Evolutionary conservation across 2,797 vertebrate species (phyloP).

Genomic region (Sphaeramia orbicularis): DNA sequence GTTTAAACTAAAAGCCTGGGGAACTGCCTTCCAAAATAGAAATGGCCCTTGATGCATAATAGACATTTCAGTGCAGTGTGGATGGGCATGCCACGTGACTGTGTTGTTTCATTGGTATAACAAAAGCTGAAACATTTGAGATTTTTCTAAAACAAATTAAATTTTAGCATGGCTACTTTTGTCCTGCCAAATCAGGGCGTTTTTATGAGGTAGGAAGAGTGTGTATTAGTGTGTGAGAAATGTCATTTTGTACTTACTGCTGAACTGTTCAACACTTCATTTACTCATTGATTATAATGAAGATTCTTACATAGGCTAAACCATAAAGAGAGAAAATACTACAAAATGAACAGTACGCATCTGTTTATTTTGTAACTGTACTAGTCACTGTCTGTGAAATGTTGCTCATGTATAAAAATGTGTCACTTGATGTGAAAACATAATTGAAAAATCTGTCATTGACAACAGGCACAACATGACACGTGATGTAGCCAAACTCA

Average conservation of each 20-base stretch:
- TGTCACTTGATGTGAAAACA: background rate
- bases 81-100: background rate
- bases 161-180: constrained; percentile 8
- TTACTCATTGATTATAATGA: background rate
- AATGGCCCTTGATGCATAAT: constrained; percentile 6
- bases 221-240: constrained; percentile 41
- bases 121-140: background rate
- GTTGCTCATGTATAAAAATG: background rate
- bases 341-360: background rate
- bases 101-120: background rate
- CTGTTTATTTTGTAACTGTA: background rate
- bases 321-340: background rate
- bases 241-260: constrained; percentile 1
- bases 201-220: constrained; percentile 44
- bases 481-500: background rate
- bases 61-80: constrained; percentile 10
- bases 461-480: background rate
- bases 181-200: constrained; percentile 16
- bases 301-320: background rate
- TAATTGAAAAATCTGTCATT: background rate
- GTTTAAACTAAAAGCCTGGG: constrained; percentile 17
- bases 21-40: constrained; percentile 38
- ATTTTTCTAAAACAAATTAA: constrained; percentile 2
- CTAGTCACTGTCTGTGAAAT: background rate
- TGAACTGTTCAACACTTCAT: background rate